phyloP scores from a whole-genome alignment of 2,888 invertebrate genomes.

The Phortica magna region DNA sequence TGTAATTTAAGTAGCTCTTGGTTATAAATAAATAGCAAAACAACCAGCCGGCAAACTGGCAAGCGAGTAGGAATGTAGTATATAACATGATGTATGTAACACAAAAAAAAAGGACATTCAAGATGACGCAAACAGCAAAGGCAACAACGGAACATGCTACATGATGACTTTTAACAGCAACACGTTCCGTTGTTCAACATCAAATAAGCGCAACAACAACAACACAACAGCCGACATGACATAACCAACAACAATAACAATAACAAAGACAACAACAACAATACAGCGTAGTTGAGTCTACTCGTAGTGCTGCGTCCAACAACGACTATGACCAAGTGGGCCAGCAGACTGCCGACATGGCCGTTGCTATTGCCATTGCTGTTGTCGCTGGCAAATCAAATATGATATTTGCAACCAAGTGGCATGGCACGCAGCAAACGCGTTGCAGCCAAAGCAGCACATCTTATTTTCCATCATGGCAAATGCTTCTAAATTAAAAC shows the following conservation, averaged over 20 bases:
- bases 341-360: not conserved
- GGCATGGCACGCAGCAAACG: not conserved
- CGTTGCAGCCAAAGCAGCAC: not conserved
- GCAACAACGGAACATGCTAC: not conserved
- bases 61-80: not conserved
- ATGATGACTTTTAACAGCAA: slow-evolving; percentile 25
- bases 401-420: slow-evolving; percentile 8
- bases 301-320: no score
- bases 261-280: not conserved
- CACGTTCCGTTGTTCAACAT: slow-evolving; percentile 54
- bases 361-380: not conserved
- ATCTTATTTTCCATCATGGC: slow-evolving; percentile 28
- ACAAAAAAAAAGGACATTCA: not conserved
- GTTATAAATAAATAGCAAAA: not conserved
- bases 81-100: not conserved
- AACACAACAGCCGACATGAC: not conserved
- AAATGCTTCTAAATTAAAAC: slow-evolving; percentile 54
- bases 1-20: slow-evolving; percentile 28
- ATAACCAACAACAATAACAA: not conserved
- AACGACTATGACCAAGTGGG: not conserved
- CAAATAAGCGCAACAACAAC: slow-evolving; percentile 50
- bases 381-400: not conserved
- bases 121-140: not conserved
- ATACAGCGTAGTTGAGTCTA: not conserved
- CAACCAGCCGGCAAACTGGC: not conserved